Conservation (phyloP, 2,113 vertebrate genomes). For the Hymenochirus boettgeri region DNA sequence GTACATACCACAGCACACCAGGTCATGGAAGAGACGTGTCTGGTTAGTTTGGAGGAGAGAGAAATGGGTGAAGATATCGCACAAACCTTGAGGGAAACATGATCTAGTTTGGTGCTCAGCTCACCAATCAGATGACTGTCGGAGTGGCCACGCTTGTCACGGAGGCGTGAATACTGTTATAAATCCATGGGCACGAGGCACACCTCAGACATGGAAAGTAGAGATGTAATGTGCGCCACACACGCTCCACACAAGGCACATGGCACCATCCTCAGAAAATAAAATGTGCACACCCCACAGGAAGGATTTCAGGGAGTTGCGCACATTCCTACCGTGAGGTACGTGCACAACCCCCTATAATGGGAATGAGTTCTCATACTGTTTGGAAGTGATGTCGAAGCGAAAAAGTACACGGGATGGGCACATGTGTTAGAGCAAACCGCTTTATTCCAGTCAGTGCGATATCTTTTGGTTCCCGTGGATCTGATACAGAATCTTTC, state of each 20-base stretch:
- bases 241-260: background rate
- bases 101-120: background rate
- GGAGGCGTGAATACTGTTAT: too few relatives aligned
- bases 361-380: background rate
- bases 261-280: background rate
- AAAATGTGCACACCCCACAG: background rate
- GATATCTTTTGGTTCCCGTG: constrained; percentile 9
- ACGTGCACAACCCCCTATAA: constrained; percentile 16
- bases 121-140: background rate
- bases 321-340: constrained; percentile 1
- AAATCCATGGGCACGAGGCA: too few relatives aligned
- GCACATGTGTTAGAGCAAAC: background rate
- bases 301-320: background rate
- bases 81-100: background rate
- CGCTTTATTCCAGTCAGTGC: background rate
- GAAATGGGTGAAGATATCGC: background rate
- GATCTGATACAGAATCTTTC: constrained; percentile 7
- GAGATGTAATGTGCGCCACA: constrained; percentile 7
- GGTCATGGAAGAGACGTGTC: too few relatives aligned
- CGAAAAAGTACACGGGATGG: constrained; percentile 10
- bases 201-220: background rate
- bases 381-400: background rate
- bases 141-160: constrained; percentile 4
- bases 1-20: too few relatives aligned
- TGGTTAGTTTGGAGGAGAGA: too few relatives aligned